phyloP scores from a whole-genome alignment of 37 sponge, comb jelly and placozoan genomes.

The Oopsacas minuta region DNA sequence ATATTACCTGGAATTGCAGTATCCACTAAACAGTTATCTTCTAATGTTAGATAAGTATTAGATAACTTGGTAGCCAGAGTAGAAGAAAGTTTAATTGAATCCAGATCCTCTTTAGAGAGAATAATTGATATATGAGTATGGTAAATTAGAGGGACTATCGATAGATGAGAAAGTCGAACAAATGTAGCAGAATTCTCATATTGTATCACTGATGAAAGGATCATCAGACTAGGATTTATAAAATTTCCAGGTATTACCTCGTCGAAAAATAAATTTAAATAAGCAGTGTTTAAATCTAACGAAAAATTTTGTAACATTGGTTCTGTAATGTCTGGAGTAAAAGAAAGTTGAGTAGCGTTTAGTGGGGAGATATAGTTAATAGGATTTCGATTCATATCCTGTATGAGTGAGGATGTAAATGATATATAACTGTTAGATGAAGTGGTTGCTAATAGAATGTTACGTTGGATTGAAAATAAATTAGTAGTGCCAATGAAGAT shows the following conservation, averaged over 20 bases:
- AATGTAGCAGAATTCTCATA: background rate
- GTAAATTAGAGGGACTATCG: background rate
- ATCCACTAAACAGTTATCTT: background rate
- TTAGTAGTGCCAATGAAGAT: background rate
- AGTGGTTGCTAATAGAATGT: constrained; percentile 44
- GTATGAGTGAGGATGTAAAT: background rate
- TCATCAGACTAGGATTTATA: background rate
- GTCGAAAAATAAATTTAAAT: background rate
- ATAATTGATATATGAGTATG: background rate
- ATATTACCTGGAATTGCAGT: background rate
- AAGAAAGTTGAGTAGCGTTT: background rate
- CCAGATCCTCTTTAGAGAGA: constrained; percentile 16
- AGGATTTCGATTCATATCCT: constrained; percentile 64
- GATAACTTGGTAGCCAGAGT: background rate
- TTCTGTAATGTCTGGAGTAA: background rate
- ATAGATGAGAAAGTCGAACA: background rate
- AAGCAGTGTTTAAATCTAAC: background rate
- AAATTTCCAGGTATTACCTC: background rate
- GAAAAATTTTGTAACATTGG: background rate
- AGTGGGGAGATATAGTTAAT: constrained; percentile 17
- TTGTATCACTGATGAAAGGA: background rate
- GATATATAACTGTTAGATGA: constrained; percentile 44
- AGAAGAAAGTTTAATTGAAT: background rate
- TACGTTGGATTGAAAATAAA: constrained; percentile 41
- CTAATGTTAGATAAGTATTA: constrained; percentile 15